Evolutionary conservation across 2,797 vertebrate genomes (phyloP).

Genomic region (Lutjanus argentimaculatus): DNA sequence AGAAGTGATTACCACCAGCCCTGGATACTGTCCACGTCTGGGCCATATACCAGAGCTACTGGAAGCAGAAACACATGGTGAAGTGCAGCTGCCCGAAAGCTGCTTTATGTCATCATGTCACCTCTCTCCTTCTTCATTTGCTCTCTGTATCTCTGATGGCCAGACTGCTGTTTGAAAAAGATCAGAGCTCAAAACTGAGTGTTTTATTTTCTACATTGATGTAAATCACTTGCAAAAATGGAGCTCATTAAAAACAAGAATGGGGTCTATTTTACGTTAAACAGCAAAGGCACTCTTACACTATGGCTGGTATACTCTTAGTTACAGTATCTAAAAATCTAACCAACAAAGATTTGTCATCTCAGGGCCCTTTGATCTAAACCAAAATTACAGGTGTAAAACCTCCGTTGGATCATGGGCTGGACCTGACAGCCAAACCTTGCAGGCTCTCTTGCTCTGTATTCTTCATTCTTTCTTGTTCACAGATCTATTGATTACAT

Average conservation of each 20-base stretch:
- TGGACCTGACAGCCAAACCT: too few relatives aligned
- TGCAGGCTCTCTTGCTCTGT: too few relatives aligned
- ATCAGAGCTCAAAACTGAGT: background rate
- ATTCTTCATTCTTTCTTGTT: too few relatives aligned
- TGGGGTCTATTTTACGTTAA: background rate
- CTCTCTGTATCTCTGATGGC: conserved; percentile 15
- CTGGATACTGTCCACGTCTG: conserved; percentile 32
- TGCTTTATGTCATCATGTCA: conserved; percentile 54
- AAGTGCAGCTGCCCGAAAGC: conserved; percentile 38
- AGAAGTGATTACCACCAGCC: conserved; percentile 26
- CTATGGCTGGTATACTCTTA: background rate
- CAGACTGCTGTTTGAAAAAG: background rate
- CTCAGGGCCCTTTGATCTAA: background rate
- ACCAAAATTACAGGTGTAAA: too few relatives aligned
- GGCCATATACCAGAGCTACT: conserved; percentile 42
- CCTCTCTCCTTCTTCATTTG: conserved; percentile 29
- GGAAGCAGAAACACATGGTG: conserved; percentile 63
- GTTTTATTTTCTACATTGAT: conserved; percentile 14
- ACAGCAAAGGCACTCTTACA: background rate
- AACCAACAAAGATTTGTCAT: background rate
- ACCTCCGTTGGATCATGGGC: too few relatives aligned
- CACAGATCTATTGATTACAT: too few relatives aligned
- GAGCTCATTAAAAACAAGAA: background rate
- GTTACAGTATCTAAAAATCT: background rate
- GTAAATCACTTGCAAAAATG: conserved; percentile 11